Percentiles rank a stretch among this genome's conserved stretches.
phyloP scores from a whole-genome alignment of 1,140 invertebrate species.

The Stegodyphus mimosarum region DNA sequence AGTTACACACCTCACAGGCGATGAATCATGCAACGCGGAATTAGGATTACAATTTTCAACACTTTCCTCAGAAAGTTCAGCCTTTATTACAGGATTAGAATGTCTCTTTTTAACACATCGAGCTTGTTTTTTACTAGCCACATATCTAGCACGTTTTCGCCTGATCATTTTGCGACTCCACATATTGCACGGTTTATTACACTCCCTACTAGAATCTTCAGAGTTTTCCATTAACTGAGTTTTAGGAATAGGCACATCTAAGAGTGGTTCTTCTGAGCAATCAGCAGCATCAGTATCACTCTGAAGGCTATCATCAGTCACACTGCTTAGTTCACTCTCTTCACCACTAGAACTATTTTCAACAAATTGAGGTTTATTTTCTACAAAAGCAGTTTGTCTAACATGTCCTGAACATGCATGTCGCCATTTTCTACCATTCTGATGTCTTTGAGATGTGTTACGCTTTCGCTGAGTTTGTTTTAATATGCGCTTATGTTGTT shows the following conservation, averaged over 20 bases:
- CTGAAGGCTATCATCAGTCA: slow-evolving; percentile 62
- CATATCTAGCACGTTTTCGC: slow-evolving; percentile 65
- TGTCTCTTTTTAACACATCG: slow-evolving; percentile 31
- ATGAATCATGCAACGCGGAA: neutral
- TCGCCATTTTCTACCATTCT: slow-evolving; percentile 63
- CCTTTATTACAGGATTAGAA: slow-evolving; percentile 19
- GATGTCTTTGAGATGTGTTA: slow-evolving; percentile 16
- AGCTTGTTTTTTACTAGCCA: slow-evolving; percentile 15
- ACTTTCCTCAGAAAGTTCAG: slow-evolving; percentile 41
- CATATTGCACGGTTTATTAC: slow-evolving; percentile 67
- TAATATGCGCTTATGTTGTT: slow-evolving; percentile 18
- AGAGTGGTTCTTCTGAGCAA: slow-evolving; percentile 46
- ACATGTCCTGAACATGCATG: slow-evolving; percentile 65
- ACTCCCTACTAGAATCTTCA: slow-evolving; percentile 69
- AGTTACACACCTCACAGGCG: slow-evolving; percentile 22
- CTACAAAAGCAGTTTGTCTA: slow-evolving; percentile 58
- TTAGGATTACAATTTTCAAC: slow-evolving; percentile 26
- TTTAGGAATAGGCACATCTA: slow-evolving; percentile 17
- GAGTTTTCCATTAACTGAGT: slow-evolving; percentile 63
- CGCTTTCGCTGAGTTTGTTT: slow-evolving; percentile 14
- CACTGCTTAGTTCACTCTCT: slow-evolving; percentile 62
- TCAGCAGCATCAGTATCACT: slow-evolving; percentile 53
- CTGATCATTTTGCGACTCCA: slow-evolving; percentile 68
- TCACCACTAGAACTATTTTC: slow-evolving; percentile 63
- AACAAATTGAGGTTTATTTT: slow-evolving; percentile 65